Evolutionary conservation across 2,113 vertebrate genomes (phyloP).

Genomic region (Spea bombifrons): DNA sequence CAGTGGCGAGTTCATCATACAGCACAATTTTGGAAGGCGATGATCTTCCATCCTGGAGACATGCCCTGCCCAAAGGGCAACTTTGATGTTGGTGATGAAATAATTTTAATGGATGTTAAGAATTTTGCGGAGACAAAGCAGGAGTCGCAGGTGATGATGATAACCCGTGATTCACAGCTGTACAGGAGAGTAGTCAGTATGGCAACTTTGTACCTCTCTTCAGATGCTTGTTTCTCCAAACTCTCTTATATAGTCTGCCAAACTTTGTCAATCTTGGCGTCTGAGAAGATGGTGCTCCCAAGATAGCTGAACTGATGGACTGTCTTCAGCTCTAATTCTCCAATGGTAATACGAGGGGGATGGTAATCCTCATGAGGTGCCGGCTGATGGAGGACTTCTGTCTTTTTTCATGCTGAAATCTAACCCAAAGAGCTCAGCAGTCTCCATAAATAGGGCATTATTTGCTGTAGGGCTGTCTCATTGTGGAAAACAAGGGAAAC

Average conservation of each 20-base stretch:
- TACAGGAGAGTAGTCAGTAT: no score
- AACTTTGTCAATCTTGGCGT: not conserved
- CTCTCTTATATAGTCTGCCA: not conserved
- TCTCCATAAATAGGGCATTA: not conserved
- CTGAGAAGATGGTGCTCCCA: not conserved
- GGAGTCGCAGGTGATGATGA: not conserved
- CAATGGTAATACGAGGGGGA: not conserved
- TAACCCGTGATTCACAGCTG: no score
- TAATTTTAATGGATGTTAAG: not conserved
- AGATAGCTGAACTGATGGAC: not conserved
- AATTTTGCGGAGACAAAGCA: not conserved
- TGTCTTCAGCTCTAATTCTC: not conserved
- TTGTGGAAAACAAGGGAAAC: not conserved
- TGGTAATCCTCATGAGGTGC: not conserved
- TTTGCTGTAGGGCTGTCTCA: not conserved
- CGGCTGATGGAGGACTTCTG: not conserved
- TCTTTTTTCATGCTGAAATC: not conserved
- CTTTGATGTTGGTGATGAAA: not conserved
- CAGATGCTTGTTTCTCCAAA: not conserved
- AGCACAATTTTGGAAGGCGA: not conserved
- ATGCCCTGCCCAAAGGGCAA: not conserved
- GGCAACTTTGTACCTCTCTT: no score
- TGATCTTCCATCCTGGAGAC: not conserved
- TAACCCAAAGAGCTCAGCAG: not conserved
- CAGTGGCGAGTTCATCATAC: not conserved